Evolutionary conservation across 2,113 vertebrate species (phyloP), one percentile per base, ranked within the genome.

Genomic region (Rhineura floridana): DNA sequence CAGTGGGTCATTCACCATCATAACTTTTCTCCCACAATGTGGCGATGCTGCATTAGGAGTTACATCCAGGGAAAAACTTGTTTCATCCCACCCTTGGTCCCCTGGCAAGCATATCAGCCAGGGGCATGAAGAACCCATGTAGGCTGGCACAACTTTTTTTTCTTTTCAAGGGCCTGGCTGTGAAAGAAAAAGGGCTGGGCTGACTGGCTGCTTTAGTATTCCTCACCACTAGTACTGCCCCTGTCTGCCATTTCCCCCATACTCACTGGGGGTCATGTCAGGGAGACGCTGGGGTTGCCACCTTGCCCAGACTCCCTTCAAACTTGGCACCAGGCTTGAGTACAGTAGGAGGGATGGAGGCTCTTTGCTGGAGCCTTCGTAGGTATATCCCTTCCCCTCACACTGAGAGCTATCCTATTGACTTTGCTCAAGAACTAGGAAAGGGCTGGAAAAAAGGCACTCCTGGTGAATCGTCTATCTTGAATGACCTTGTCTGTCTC

Each of bases 401-500:
- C 36, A 30, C 72, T 63, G 52, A 63, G 33, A 7, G 50, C 42
- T 30, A 19, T 59, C 55, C 55, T 59, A 82, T 33, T 63, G 69
- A n/a, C n/a, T 69, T 79, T 36, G 69, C 7, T 19, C 30, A 59
- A 72, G 28, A 73, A 7, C 10, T 73, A 21, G 86, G 13, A 62
- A 21, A 36, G n/a, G 11, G 25, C 1, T 28, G 25, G 69, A 5
- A 67, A 70, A 84, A 50, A 42, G 17, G 46, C 52, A 50, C 7
- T 48, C 39, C 19, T 44, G n/a, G 15, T 15, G 69, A 25, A 65
- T 2, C 50, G n/a, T 8, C 25, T 8, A 19, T 70, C 84, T 81
- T 90, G 42, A 36, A 81, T 93, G 77, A 94, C 89, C 81, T 92
- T 89, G 85, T 80, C 91, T 84, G 59, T 36, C 50, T 94, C 39